Conservation (phyloP, 2,113 vertebrate species). For the Saccopteryx bilineata region DNA sequence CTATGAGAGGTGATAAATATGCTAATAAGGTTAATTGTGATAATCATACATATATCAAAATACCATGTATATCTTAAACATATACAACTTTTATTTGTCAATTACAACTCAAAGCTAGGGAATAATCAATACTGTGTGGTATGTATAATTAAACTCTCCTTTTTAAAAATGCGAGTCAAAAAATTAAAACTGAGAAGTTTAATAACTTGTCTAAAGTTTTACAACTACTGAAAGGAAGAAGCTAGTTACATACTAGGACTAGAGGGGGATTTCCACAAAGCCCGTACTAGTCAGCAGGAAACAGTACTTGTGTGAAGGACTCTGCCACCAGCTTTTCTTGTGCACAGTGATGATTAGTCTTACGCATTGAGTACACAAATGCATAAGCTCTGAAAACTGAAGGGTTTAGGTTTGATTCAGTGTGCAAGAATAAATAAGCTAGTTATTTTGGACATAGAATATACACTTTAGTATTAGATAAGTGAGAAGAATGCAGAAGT, state of each 20-base stretch:
- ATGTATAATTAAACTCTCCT: neutral
- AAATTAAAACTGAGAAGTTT: constrained; percentile 47
- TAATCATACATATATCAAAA: neutral
- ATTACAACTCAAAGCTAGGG: neutral
- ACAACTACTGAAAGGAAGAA: neutral
- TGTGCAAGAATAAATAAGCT: constrained; percentile 4
- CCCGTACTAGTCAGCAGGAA: neutral
- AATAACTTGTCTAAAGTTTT: constrained; percentile 9
- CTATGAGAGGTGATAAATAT: neutral
- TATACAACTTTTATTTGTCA: neutral
- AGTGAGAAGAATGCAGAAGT: constrained; percentile 7
- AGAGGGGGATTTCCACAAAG: neutral
- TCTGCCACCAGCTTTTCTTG: neutral
- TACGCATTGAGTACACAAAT: neutral
- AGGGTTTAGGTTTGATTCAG: constrained; percentile 15
- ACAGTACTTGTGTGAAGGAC: neutral
- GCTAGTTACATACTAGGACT: neutral
- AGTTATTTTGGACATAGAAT: constrained; percentile 30
- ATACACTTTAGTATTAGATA: neutral
- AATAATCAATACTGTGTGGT: neutral
- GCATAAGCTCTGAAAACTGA: constrained; percentile 28
- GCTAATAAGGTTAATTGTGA: neutral
- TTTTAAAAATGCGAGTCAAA: neutral
- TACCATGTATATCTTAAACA: neutral
- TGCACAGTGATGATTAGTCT: neutral